Conservation (phyloP, 1,140 invertebrate genomes). For the Oryzaephilus surinamensis region DNA sequence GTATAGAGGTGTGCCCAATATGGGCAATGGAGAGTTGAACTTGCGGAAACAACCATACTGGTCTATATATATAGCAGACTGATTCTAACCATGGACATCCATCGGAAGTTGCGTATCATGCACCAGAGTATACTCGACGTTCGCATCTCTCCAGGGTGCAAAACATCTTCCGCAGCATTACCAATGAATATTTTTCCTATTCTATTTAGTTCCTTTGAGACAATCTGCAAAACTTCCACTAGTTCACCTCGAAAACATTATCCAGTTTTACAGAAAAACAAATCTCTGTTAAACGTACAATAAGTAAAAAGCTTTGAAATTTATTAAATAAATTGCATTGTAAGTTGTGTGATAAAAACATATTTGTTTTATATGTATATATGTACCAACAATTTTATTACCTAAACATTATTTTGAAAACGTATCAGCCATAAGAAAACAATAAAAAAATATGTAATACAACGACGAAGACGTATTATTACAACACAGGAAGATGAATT, state of each 20-base stretch:
- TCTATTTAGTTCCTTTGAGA: conserved; percentile 10
- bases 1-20: conserved; percentile 4
- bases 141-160: conserved; percentile 5
- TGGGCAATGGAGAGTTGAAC: conserved; percentile 1
- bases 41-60: too few species aligned
- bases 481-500: too few species aligned
- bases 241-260: conserved; percentile 5
- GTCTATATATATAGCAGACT: conserved; percentile 2
- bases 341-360: background rate
- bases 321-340: conserved; percentile 3
- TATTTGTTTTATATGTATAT: background rate
- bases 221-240: conserved; percentile 1
- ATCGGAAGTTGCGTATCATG: conserved; percentile 10
- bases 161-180: conserved; percentile 7
- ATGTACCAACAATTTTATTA: background rate
- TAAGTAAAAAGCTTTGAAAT: conserved; percentile 2
- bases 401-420: background rate
- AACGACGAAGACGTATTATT: too few species aligned
- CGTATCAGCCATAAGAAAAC: background rate
- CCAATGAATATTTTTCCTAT: conserved; percentile 10
- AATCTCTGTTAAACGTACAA: background rate
- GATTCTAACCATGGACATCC: conserved; percentile 4
- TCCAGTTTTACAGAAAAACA: conserved; percentile 4
- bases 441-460: background rate
- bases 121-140: conserved; percentile 7